A percentile compares a stretch with the other conserved stretches of the same genome.
Evolutionary conservation across 2,888 invertebrate species (phyloP).

Genomic region (Drosophila nr. medialis): DNA sequence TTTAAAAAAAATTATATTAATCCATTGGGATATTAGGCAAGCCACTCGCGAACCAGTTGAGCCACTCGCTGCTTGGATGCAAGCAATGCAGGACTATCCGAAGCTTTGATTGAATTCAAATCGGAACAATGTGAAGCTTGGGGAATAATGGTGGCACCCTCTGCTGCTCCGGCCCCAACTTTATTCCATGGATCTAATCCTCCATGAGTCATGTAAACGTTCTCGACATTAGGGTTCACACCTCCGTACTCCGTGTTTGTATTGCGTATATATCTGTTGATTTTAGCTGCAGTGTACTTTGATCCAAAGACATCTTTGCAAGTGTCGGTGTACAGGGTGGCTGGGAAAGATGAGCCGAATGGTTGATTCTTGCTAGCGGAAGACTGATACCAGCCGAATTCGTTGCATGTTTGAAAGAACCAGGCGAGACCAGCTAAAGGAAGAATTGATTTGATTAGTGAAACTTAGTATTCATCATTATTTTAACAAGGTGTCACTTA

Average conservation of each 20-base stretch:
- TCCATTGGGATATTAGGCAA: slow-evolving; percentile 25
- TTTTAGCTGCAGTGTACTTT: slow-evolving; percentile 34
- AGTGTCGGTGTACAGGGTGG: slow-evolving; percentile 58
- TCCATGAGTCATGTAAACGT: slow-evolving; percentile 86
- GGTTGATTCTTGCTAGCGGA: slow-evolving; percentile 87
- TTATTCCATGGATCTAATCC: slow-evolving; percentile 86
- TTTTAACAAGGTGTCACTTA: slow-evolving; percentile 26
- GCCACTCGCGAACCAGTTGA: slow-evolving; percentile 69
- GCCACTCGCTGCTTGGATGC: slow-evolving; percentile 65
- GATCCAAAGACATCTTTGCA: slow-evolving; percentile 69
- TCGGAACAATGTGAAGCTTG: slow-evolving; percentile 77
- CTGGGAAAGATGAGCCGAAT: slow-evolving; percentile 82
- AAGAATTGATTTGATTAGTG: neutral
- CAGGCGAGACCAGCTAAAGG: slow-evolving; percentile 88
- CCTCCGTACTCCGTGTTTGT: slow-evolving; percentile 85
- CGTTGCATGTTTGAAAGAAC: slow-evolving; percentile 93
- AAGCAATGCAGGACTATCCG: slow-evolving; percentile 65
- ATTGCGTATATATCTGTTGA: slow-evolving; percentile 54
- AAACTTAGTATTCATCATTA: neutral
- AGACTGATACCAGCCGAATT: slow-evolving; percentile 93
- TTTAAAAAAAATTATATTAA: neutral
- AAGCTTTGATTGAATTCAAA: slow-evolving; percentile 66
- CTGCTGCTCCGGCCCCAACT: slow-evolving; percentile 82
- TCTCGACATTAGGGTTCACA: slow-evolving; percentile 83
- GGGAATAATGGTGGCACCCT: slow-evolving; percentile 73